These are phyloP conservation scores for Philopedon plagiatum DNA, from an alignment of 2,888 invertebrate genomes.

Conservation along the genomic window DNA sequence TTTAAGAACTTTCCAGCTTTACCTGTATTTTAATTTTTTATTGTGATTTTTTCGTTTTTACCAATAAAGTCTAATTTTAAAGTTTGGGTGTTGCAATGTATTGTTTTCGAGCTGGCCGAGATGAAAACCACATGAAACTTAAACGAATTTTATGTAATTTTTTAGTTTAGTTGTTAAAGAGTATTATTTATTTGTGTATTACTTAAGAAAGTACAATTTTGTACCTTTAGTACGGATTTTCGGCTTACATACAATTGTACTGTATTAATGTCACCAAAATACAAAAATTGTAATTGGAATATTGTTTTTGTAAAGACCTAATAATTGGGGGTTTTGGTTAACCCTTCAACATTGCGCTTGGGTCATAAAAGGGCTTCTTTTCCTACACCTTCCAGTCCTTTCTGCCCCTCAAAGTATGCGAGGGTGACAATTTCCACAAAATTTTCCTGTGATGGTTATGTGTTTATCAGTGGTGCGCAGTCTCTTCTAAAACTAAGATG, in stretches of 20 bases:
- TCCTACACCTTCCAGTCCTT: too few relatives aligned
- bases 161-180: constrained; percentile 3
- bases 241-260: constrained; percentile 11
- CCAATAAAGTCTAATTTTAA: background rate
- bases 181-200: constrained; percentile 25
- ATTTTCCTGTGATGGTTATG: too few relatives aligned
- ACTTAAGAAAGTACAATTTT: constrained; percentile 12
- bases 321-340: too few relatives aligned
- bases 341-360: too few relatives aligned
- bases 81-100: constrained; percentile 17
- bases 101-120: background rate
- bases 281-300: constrained; percentile 9
- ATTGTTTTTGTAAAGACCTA: background rate
- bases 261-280: constrained; percentile 22
- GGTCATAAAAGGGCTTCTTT: too few relatives aligned
- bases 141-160: constrained; percentile 24
- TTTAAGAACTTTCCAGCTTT: background rate
- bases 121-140: background rate
- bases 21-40: background rate
- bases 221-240: constrained; percentile 12
- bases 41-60: constrained; percentile 4
- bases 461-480: too few relatives aligned
- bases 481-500: too few relatives aligned
- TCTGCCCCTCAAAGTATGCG: too few relatives aligned
- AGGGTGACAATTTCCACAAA: too few relatives aligned